These are phyloP conservation scores for Zaprionus camerounensis DNA, from an alignment of 1,140 invertebrate genomes.

Conservation along the genomic window DNA sequence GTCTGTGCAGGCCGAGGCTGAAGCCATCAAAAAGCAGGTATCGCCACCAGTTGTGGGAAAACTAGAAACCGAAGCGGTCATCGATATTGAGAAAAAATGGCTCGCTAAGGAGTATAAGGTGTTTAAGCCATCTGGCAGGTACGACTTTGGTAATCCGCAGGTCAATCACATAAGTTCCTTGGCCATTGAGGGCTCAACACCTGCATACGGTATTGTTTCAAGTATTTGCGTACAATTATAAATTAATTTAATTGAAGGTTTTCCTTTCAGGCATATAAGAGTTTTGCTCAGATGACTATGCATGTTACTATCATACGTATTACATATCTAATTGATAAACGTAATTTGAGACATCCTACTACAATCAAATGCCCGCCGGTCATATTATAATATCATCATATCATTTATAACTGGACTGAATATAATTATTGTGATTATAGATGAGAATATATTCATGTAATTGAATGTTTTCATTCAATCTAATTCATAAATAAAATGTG, in stretches of 20 bases:
- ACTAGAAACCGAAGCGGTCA: neutral
- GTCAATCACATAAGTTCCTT: conserved; percentile 25
- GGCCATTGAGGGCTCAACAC: conserved; percentile 18
- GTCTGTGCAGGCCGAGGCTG: conserved; percentile 27
- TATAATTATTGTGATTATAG: conserved; percentile 21
- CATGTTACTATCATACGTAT: neutral
- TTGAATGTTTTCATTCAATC: conserved; percentile 28
- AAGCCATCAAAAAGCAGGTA: conserved; percentile 17
- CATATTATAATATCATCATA: neutral
- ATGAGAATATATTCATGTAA: neutral
- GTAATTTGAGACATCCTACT: neutral
- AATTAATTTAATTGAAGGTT: neutral
- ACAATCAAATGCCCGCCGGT: neutral
- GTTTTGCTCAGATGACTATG: neutral
- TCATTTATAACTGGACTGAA: conserved; percentile 3
- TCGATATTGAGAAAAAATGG: conserved; percentile 50
- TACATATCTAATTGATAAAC: neutral
- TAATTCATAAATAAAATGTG: conserved; percentile 33
- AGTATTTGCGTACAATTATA: neutral
- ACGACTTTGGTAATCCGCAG: conserved; percentile 28
- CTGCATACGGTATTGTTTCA: conserved; percentile 47
- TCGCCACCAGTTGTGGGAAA: neutral
- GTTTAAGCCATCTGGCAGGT: conserved; percentile 50
- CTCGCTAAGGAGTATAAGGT: conserved; percentile 52
- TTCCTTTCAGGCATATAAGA: conserved; percentile 53